These are phyloP conservation scores for Cordilura impudica DNA, from an alignment of 2,888 invertebrate species.

Conservation along the genomic window DNA sequence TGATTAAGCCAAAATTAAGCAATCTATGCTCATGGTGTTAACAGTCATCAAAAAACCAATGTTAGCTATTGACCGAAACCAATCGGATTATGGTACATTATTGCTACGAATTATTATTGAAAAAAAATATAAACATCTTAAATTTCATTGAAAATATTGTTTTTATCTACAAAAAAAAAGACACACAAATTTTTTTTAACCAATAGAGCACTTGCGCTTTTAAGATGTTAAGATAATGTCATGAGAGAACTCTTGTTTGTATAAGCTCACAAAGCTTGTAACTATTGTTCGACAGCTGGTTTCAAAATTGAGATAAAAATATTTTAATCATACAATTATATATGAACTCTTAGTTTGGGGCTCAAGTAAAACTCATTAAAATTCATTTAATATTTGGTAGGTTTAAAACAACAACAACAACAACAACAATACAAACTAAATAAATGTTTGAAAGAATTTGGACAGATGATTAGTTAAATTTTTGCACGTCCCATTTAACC, in stretches of 20 bases:
- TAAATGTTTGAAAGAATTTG: not conserved
- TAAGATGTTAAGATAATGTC: slow-evolving; percentile 44
- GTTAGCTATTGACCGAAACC: slow-evolving; percentile 20
- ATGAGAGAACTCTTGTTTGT: not conserved
- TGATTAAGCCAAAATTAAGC: slow-evolving; percentile 21
- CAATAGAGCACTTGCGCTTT: slow-evolving; percentile 40
- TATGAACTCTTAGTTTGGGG: not conserved
- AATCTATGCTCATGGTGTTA: slow-evolving; percentile 15
- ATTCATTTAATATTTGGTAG: slow-evolving; percentile 1
- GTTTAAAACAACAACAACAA: not conserved
- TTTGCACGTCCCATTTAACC: too few relatives aligned
- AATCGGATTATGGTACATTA: slow-evolving; percentile 19
- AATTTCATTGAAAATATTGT: slow-evolving; percentile 10
- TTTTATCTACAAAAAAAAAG: not conserved
- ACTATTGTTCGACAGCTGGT: not conserved
- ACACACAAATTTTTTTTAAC: slow-evolving; percentile 11
- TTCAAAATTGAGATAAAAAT: not conserved
- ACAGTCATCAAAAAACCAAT: slow-evolving; percentile 18
- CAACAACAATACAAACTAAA: slow-evolving; percentile 2
- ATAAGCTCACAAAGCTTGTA: not conserved
- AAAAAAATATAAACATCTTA: slow-evolving; percentile 16
- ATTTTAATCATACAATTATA: not conserved
- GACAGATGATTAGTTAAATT: too few relatives aligned
- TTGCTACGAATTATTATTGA: not conserved
- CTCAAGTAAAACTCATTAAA: slow-evolving; percentile 45